phyloP scores from a whole-genome alignment of 2,113 vertebrate genomes.

The Zosterops pallidus region DNA sequence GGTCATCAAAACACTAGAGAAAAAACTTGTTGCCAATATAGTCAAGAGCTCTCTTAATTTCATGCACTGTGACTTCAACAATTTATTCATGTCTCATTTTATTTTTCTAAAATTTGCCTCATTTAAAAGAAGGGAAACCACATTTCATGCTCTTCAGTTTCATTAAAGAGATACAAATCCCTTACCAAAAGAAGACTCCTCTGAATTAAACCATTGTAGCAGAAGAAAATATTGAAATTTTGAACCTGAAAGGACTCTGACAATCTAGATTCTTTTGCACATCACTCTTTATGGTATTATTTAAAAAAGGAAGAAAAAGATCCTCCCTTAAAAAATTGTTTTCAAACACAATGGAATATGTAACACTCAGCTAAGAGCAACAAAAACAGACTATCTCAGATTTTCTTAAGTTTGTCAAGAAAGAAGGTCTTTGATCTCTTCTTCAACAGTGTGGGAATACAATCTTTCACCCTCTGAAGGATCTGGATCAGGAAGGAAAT shows the following conservation, averaged over 20 bases:
- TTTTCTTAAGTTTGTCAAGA: not conserved
- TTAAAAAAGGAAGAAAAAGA: not conserved
- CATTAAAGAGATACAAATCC: slow-evolving; percentile 79
- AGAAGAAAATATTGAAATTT: slow-evolving; percentile 75
- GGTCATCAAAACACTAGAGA: slow-evolving; percentile 63
- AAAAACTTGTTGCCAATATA: slow-evolving; percentile 61
- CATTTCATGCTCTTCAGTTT: slow-evolving; percentile 84
- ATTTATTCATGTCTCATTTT: slow-evolving; percentile 80
- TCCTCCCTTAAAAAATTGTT: not conserved
- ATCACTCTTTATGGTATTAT: slow-evolving; percentile 15
- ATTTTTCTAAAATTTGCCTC: slow-evolving; percentile 78
- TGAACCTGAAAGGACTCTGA: slow-evolving; percentile 64
- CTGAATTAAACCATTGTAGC: slow-evolving; percentile 78
- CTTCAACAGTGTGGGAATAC: not conserved
- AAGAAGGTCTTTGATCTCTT: not conserved
- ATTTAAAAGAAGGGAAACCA: slow-evolving; percentile 79
- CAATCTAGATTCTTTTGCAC: slow-evolving; percentile 15
- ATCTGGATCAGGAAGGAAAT: not conserved
- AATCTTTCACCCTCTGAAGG: not conserved
- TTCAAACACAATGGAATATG: slow-evolving; percentile 7
- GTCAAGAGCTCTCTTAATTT: slow-evolving; percentile 77
- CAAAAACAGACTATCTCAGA: not conserved
- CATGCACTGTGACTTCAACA: slow-evolving; percentile 81
- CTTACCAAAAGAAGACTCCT: slow-evolving; percentile 67
- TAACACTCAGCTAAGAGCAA: not conserved